Percentiles rank a stretch among this genome's conserved stretches.
Conservation (phyloP, 2,797 vertebrate genomes). For the Phalloptychus januarius region DNA sequence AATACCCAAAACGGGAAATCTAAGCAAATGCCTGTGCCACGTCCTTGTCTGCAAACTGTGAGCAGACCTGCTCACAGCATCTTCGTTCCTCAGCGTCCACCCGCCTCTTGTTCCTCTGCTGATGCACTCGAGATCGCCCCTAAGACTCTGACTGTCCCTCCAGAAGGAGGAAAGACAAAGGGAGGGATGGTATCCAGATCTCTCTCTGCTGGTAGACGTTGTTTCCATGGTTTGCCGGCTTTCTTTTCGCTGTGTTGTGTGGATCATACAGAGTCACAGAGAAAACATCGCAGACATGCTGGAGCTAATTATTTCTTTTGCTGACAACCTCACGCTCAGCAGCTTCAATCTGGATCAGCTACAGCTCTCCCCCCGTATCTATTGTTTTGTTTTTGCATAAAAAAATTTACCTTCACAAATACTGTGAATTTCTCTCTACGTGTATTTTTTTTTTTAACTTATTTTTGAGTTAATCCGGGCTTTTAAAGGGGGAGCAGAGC, state of each 20-base stretch:
- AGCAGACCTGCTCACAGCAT: constrained; percentile 37
- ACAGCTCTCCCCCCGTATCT: constrained; percentile 14
- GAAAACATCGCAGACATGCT: constrained; percentile 41
- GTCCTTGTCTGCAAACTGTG: constrained; percentile 45
- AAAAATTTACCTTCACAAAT: not conserved
- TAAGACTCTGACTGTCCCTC: constrained; percentile 16
- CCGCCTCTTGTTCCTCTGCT: constrained; percentile 20
- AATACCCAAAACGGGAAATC: not conserved
- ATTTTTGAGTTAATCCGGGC: constrained; percentile 65
- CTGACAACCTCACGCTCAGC: constrained; percentile 34
- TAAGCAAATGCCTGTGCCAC: constrained; percentile 24
- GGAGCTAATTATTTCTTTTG: constrained; percentile 51
- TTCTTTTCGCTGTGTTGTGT: constrained; percentile 11
- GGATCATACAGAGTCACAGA: constrained; percentile 22
- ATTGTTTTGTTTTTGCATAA: constrained; percentile 5
- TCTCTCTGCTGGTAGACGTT: constrained; percentile 31
- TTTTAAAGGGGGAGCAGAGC: constrained; percentile 50
- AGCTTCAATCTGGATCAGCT: constrained; percentile 25
- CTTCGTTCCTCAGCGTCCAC: constrained; percentile 13
- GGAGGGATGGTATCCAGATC: constrained; percentile 22
- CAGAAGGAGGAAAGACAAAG: constrained; percentile 30
- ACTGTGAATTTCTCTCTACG: constrained; percentile 15
- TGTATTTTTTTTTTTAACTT: constrained; percentile 29
- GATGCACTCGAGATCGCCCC: constrained; percentile 30
- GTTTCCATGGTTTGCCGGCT: constrained; percentile 28